phyloP scores from a whole-genome alignment of 2,797 vertebrate genomes.

The Crocodylus rhombifer region DNA sequence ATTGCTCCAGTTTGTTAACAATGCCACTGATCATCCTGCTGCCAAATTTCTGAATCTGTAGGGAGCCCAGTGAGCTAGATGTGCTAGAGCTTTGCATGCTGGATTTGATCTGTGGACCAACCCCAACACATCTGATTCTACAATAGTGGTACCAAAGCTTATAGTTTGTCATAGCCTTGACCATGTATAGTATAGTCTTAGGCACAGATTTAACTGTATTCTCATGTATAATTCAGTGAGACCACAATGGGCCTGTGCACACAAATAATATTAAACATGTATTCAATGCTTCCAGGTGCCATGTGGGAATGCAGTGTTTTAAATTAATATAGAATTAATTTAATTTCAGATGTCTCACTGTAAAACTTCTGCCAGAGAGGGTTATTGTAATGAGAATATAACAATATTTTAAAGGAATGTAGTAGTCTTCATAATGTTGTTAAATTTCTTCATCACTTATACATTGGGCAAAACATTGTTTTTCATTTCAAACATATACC shows the following conservation, averaged over 20 bases:
- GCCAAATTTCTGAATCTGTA: too few species aligned
- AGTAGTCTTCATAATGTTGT: neutral
- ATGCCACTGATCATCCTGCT: too few species aligned
- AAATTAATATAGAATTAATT: neutral
- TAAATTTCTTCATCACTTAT: neutral
- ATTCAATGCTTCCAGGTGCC: neutral
- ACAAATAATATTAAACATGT: neutral
- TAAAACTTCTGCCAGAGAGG: neutral
- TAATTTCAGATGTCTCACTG: neutral
- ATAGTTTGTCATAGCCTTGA: neutral
- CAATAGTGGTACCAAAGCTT: neutral
- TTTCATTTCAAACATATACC: rapidly evolving
- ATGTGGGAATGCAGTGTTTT: neutral
- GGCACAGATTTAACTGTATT: neutral
- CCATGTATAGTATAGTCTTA: neutral
- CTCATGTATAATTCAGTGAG: neutral
- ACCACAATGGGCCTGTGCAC: neutral
- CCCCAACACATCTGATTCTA: too few species aligned
- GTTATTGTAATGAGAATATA: neutral
- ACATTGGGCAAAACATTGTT: neutral
- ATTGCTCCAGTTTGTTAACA: too few species aligned
- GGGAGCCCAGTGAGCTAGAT: too few species aligned
- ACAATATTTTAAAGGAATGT: neutral
- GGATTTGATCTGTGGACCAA: too few species aligned
- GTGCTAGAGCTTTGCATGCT: too few species aligned